phyloP scores from a whole-genome alignment of 2,113 vertebrate species.

The Eolophus roseicapilla region DNA sequence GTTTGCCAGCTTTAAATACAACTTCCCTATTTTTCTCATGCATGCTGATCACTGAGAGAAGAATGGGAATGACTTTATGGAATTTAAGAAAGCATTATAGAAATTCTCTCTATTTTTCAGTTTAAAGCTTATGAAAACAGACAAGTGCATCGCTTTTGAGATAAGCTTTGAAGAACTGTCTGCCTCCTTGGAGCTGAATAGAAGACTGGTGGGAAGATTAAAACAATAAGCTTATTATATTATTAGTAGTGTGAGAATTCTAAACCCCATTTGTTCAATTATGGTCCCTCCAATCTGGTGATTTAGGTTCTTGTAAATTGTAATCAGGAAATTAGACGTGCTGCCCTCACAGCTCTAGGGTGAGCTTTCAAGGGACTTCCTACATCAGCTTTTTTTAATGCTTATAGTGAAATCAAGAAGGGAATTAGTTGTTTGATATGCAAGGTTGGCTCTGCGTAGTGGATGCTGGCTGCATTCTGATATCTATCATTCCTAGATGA shows the following conservation, averaged over 20 bases:
- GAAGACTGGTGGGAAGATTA: constrained; percentile 39
- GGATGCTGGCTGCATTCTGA: constrained; percentile 46
- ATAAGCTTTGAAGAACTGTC: constrained; percentile 31
- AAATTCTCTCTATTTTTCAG: neutral
- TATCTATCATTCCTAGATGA: neutral
- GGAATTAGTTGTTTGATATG: constrained; percentile 37
- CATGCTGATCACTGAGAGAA: neutral
- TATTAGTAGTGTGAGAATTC: constrained; percentile 56
- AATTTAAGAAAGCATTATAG: neutral
- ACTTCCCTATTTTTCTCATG: neutral
- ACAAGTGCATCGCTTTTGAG: neutral
- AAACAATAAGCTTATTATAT: constrained; percentile 60
- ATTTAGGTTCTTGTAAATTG: constrained; percentile 65
- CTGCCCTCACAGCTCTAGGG: constrained; percentile 53
- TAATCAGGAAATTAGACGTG: constrained; percentile 65
- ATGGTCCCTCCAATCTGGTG: constrained; percentile 50
- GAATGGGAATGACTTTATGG: neutral
- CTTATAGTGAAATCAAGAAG: constrained; percentile 38
- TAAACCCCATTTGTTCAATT: constrained; percentile 65
- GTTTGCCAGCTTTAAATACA: neutral
- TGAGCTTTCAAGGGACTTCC: constrained; percentile 46
- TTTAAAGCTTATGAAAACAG: neutral
- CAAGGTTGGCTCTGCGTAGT: constrained; percentile 1
- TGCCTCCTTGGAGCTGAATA: constrained; percentile 39
- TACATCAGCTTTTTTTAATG: neutral